phyloP scores from a whole-genome alignment of 1,140 invertebrate species.

The Thereuonema tuberculata region DNA sequence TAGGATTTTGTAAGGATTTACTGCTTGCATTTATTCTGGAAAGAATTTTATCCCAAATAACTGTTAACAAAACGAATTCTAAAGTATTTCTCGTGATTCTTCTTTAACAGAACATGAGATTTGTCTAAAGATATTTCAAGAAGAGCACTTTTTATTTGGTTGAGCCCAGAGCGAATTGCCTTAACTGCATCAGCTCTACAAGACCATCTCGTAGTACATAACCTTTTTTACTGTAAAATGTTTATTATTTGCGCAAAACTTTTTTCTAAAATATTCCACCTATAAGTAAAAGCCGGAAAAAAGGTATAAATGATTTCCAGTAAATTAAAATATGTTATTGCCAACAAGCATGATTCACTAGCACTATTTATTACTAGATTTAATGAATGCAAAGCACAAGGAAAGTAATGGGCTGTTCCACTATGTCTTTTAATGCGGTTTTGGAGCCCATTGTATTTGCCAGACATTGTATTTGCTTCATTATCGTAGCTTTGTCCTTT shows the following conservation, averaged over 20 bases:
- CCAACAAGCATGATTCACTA: neutral
- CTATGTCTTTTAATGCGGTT: neutral
- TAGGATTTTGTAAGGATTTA: no score
- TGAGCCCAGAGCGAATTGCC: no score
- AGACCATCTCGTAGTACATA: neutral
- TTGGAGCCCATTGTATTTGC: conserved; percentile 19
- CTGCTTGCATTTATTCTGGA: no score
- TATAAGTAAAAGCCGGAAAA: neutral
- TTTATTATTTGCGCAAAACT: neutral
- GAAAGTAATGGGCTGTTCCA: neutral
- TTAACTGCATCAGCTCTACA: no score
- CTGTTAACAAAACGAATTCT: no score
- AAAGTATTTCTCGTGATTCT: no score
- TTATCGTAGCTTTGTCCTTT: conserved; percentile 19
- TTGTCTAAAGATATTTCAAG: no score
- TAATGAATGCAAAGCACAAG: neutral
- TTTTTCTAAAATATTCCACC: neutral
- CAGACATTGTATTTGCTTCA: no score
- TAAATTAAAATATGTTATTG: neutral
- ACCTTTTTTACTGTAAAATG: neutral
- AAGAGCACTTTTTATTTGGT: no score
- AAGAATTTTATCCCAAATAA: no score
- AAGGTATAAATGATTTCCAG: neutral
- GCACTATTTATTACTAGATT: neutral
- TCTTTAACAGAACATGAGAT: no score